phyloP scores from a whole-genome alignment of 2,797 vertebrate genomes.

The Florisuga fusca region DNA sequence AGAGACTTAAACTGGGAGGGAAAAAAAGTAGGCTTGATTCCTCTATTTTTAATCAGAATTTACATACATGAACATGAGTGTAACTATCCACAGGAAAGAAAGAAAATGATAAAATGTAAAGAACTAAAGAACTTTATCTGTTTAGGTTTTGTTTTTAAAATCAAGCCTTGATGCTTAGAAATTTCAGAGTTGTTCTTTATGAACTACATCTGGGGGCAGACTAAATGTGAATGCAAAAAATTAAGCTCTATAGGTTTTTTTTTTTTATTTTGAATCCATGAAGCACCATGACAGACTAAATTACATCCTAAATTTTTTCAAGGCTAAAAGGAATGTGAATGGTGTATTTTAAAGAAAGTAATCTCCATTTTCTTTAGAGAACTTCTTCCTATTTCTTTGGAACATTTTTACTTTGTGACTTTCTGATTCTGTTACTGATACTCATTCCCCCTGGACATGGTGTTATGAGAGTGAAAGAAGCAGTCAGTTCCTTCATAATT shows the following conservation, averaged over 20 bases:
- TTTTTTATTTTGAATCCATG: not conserved
- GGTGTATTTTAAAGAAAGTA: not conserved
- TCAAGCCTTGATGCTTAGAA: not conserved
- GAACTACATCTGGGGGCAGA: not conserved
- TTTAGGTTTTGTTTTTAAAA: not conserved
- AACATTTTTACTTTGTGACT: not conserved
- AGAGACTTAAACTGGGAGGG: not conserved
- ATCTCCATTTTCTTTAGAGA: not conserved
- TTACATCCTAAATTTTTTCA: not conserved
- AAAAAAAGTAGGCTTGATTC: not conserved
- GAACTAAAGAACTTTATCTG: not conserved
- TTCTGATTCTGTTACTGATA: not conserved
- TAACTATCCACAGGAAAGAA: not conserved
- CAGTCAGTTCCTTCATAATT: not conserved
- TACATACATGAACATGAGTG: fast-evolving
- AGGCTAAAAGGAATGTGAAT: not conserved
- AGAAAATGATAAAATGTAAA: not conserved
- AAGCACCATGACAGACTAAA: not conserved
- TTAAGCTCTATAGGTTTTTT: not conserved
- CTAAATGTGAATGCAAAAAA: not conserved
- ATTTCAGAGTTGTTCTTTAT: not conserved
- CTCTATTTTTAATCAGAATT: not conserved
- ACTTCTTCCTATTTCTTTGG: not conserved
- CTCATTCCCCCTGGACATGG: not conserved
- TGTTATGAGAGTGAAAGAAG: not conserved